Evolutionary conservation across 2,888 invertebrate genomes (phyloP).

Genomic region (Dynastes tityus): DNA sequence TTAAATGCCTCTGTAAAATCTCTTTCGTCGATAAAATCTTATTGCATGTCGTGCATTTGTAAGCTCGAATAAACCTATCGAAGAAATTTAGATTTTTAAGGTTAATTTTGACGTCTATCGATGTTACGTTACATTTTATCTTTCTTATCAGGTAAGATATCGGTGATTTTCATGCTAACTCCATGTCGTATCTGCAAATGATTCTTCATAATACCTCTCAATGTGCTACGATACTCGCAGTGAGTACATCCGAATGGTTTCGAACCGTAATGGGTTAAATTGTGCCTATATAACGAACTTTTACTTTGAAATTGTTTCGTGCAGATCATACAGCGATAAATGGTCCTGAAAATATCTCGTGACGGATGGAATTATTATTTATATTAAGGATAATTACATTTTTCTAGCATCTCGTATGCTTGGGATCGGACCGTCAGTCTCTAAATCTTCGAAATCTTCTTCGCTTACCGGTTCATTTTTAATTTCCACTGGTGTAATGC

Average conservation of each 20-base stretch:
- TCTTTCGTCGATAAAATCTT: slow-evolving; percentile 11
- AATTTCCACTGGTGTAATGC: neutral
- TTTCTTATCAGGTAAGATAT: slow-evolving; percentile 17
- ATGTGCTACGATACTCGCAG: slow-evolving; percentile 10
- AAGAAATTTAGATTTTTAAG: neutral
- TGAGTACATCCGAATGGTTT: slow-evolving; percentile 16
- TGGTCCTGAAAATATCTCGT: neutral
- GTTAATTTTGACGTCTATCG: neutral
- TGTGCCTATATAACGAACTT: slow-evolving; percentile 2
- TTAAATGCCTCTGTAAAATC: slow-evolving; percentile 2
- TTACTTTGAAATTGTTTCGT: slow-evolving; percentile 6
- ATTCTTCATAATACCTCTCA: slow-evolving; percentile 30
- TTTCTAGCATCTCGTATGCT: neutral
- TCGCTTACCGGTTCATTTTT: neutral
- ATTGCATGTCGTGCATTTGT: slow-evolving; percentile 17
- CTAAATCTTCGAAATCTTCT: neutral
- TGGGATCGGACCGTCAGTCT: neutral
- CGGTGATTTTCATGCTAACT: neutral
- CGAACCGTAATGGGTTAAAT: neutral
- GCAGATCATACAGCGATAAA: slow-evolving; percentile 11
- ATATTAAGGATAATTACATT: neutral
- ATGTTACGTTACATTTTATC: slow-evolving; percentile 28
- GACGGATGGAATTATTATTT: neutral
- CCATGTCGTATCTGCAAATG: slow-evolving; percentile 30
- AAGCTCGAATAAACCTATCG: slow-evolving; percentile 24